Percentiles rank a stretch among this genome's conserved stretches.
Evolutionary conservation across 1,140 invertebrate genomes (phyloP).

Genomic region (Bombus confusus): DNA sequence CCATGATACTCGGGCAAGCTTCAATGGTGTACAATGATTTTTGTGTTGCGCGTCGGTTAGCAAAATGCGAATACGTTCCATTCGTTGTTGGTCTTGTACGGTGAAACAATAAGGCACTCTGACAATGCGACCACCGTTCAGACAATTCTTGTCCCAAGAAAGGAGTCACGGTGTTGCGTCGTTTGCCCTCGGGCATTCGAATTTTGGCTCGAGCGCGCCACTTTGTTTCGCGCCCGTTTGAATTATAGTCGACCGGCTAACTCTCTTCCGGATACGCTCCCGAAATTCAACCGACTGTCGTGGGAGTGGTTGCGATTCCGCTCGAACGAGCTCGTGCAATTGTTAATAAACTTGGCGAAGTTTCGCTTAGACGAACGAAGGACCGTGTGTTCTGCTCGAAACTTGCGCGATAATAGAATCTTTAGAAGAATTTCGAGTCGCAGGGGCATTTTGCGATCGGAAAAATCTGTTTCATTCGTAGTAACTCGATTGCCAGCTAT

Average conservation of each 20-base stretch:
- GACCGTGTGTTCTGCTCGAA: neutral
- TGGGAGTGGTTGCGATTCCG: neutral
- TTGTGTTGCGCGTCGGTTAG: neutral
- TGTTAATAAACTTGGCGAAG: neutral
- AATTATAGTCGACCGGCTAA: neutral
- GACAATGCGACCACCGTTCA: slow-evolving; percentile 8
- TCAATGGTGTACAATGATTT: slow-evolving; percentile 1
- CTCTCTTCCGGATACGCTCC: neutral
- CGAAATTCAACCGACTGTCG: neutral
- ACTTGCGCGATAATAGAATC: neutral
- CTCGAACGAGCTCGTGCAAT: neutral
- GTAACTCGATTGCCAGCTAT: too few species aligned
- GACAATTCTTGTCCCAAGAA: neutral
- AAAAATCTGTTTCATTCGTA: too few species aligned
- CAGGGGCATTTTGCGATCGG: too few species aligned
- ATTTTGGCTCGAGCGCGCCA: neutral
- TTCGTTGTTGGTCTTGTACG: neutral
- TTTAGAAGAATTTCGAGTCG: neutral
- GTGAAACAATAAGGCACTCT: neutral
- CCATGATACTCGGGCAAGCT: neutral
- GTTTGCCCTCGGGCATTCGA: neutral
- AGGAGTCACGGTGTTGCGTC: neutral
- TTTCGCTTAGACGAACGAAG: neutral
- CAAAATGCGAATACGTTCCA: slow-evolving; percentile 1
- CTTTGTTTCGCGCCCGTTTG: neutral